phyloP scores from a whole-genome alignment of 2,888 invertebrate species.

The Malthinus seriepunctatus region DNA sequence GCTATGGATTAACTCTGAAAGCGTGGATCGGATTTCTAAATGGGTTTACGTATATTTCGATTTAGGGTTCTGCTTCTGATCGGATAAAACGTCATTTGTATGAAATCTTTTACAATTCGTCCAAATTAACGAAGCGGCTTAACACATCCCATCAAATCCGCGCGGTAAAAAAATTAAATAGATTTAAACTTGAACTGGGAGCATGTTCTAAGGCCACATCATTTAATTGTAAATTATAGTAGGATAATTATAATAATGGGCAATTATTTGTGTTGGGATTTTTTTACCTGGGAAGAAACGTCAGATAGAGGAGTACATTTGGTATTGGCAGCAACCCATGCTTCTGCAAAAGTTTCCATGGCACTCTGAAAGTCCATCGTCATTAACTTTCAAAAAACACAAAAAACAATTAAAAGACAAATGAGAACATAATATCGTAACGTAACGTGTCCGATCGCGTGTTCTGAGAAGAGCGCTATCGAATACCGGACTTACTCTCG shows the following conservation, averaged over 20 bases:
- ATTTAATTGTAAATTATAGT: conserved; percentile 9
- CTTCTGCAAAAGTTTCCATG: conserved; percentile 97
- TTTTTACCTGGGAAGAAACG: conserved; percentile 69
- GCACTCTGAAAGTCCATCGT: conserved; percentile 97
- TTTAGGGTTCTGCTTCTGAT: conserved; percentile 11
- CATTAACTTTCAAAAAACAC: conserved; percentile 33
- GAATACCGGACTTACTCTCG: conserved; percentile 36
- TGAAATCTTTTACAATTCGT: conserved; percentile 10
- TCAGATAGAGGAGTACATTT: conserved; percentile 64
- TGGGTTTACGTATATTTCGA: conserved; percentile 15
- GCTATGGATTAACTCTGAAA: conserved; percentile 23
- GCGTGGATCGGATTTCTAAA: conserved; percentile 23
- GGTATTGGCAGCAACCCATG: conserved; percentile 88
- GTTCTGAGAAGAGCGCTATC: conserved; percentile 29
- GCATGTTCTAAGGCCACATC: conserved; percentile 7
- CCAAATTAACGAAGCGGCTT: conserved; percentile 2
- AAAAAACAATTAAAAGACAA: conserved; percentile 13
- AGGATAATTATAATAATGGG: conserved; percentile 5
- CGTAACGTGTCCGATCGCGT: conserved; percentile 48
- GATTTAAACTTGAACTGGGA: conserved; percentile 5
- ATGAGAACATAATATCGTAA: conserved; percentile 19
- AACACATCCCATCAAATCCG: neutral
- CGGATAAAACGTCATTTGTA: conserved; percentile 16
- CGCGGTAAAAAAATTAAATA: neutral
- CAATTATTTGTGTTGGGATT: neutral